Base-by-base conservation (phyloP, 2,888 invertebrate genomes). In the Heliconius aoede region DNA sequence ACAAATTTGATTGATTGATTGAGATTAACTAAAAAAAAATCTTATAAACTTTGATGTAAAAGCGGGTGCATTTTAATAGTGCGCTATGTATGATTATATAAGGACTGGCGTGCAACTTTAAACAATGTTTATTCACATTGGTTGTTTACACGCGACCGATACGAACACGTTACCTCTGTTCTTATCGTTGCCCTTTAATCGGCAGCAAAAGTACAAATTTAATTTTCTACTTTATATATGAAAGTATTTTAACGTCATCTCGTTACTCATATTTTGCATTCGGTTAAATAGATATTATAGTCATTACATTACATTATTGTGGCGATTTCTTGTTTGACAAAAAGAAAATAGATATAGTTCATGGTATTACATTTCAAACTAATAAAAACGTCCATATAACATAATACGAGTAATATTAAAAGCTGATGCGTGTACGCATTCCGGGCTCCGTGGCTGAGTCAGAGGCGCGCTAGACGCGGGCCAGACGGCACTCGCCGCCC, bases 401-500 rank as follows among this genome's bases (percentile, higher is more conserved):
- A n/a, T n/a, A 69, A 77, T 78, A 77, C 73, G 67, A 75, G 60
- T 68, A 58, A 72, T 79, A 76, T 77, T 77, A 69, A 74, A 77
- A 77, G 78, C 78, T 78, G 76, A 81, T 79, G 82, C 78, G 78
- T 80, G 78, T 79, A 67, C 86, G 86, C 86, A 86, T 86, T 85
- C 85, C 86, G 84, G 88, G 86, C 86, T 86, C 87, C 88, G 84
- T 85, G 84, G 80, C 81, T 89, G 91, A 90, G 86, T 90, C 91
- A 90, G 84, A 83, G 81, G 86, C 81, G 81, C 84, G 85, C 90
- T 90, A 91, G 91, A 91, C 91, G 87, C 83, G 83, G 82, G 84
- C 86, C 90, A 92, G 92, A 92, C 92, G 85, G 86, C 87, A 89
- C 88, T 88, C 80, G 79, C 82, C 79, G 82, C 78, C 84, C 78